phyloP scores from a whole-genome alignment of 2,888 invertebrate species.

The Drosophila longiperda region DNA sequence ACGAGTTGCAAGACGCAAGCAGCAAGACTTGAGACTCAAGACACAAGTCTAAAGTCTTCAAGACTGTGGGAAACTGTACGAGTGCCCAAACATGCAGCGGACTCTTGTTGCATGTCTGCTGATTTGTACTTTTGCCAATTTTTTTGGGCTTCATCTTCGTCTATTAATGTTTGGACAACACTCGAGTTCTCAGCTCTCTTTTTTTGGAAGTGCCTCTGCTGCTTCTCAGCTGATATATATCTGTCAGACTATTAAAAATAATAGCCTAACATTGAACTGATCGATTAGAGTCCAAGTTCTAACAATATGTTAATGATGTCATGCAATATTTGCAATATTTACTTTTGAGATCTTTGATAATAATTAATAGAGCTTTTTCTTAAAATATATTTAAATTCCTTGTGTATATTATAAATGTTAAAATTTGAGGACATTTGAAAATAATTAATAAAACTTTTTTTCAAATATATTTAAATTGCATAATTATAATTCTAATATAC shows the following conservation, averaged over 20 bases:
- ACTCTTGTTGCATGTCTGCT: slow-evolving; percentile 41
- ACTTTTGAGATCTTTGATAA: not conserved
- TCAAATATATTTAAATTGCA: too few species aligned
- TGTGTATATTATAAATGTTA: too few species aligned
- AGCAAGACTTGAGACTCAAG: slow-evolving; percentile 15
- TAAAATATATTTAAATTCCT: not conserved
- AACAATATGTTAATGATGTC: slow-evolving; percentile 30
- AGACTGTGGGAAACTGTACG: slow-evolving; percentile 66
- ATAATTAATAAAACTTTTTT: too few species aligned
- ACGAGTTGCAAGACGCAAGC: slow-evolving; percentile 10
- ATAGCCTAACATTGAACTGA: slow-evolving; percentile 1
- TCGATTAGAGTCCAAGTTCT: slow-evolving; percentile 16
- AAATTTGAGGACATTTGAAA: too few species aligned
- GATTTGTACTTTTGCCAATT: slow-evolving; percentile 48
- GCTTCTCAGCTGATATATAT: slow-evolving; percentile 25
- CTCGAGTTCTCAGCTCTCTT: slow-evolving; percentile 39
- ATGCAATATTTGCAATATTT: slow-evolving; percentile 12
- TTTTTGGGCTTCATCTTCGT: slow-evolving; percentile 27
- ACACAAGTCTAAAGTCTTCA: not conserved
- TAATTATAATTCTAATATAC: too few species aligned
- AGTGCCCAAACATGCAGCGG: slow-evolving; percentile 17
- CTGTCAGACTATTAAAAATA: slow-evolving; percentile 20
- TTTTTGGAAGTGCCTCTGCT: slow-evolving; percentile 3
- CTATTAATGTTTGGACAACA: slow-evolving; percentile 54
- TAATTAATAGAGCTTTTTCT: not conserved